These are phyloP conservation scores for Chrysomallon squamiferum DNA, from an alignment of 1,140 invertebrate species.

Conservation along the genomic window DNA sequence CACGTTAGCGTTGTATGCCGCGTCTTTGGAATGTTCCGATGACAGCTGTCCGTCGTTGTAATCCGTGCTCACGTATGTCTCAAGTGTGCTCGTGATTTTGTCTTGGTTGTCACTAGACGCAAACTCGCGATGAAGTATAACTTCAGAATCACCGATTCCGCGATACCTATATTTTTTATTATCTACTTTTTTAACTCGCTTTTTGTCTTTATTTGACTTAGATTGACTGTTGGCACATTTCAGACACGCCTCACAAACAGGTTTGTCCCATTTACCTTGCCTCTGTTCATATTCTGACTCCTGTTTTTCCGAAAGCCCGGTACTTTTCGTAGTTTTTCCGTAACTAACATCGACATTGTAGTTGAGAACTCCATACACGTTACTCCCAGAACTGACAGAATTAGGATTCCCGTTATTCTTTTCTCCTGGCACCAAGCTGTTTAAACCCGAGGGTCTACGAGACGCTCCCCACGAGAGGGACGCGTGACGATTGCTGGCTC, in stretches of 20 bases:
- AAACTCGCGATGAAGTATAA: slow-evolving; percentile 4
- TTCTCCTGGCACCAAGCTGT: slow-evolving; percentile 30
- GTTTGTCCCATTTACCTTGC: neutral
- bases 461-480: slow-evolving; percentile 30
- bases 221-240: neutral
- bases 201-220: neutral
- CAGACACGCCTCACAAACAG: neutral
- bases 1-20: neutral
- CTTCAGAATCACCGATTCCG: neutral
- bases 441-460: slow-evolving; percentile 30
- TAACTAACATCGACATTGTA: neutral
- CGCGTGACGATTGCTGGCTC: slow-evolving; percentile 32
- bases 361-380: slow-evolving; percentile 14
- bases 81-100: neutral
- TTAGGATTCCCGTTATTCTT: slow-evolving; percentile 36
- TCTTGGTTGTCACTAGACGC: slow-evolving; percentile 1
- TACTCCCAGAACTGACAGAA: slow-evolving; percentile 27
- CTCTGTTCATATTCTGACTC: neutral
- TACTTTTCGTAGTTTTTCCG: slow-evolving; percentile 4
- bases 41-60: neutral
- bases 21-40: neutral
- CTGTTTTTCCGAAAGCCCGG: slow-evolving; percentile 19
- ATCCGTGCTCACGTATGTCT: neutral
- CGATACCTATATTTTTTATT: neutral
- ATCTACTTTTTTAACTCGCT: slow-evolving; percentile 1